Evolutionary conservation across 2,888 invertebrate species (phyloP), one percentile per base, ranked within the genome.

Genomic region (Himalopsyche japonica): DNA sequence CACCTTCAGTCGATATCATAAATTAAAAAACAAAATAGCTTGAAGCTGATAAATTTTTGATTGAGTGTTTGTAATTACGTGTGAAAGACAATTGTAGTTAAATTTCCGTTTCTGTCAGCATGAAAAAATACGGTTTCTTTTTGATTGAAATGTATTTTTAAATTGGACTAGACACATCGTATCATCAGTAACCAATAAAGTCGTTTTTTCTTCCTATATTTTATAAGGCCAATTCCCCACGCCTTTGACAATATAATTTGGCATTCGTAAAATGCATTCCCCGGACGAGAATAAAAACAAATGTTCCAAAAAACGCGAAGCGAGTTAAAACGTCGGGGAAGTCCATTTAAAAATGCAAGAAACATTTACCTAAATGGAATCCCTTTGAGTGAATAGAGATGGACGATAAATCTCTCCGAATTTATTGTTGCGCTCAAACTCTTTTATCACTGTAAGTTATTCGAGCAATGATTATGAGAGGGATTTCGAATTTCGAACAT

Each of bases 331-430:
- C 70, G 70, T 12, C 70, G 70, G 70, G 70, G 70, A 70, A 70
- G 70, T 70, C 70, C 70, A 27, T 27, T 70, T 27, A 70, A 57
- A 70, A 70, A 70, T 70, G 70, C 70, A 70, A 24, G 70, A 70
- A 70, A 70, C 70, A 70, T 70, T 70, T 70, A 70, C 70, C 27
- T 70, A 70, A 70, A 70, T 30, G 70, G 70, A 70, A 70, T 80
- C 18, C 80, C 57, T 43, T 79, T 43, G 57, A 79, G 57, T 37
- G 82, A 37, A 82, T 82, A 82, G 34, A 79, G 82, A 82, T 77
- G 76, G 78, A 76, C 82, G 80, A 83, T 85, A 85, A 85, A 85
- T 85, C 85, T 83, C 80, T 15, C 43, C 64, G 78, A 79, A 83
- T 85, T 85, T 85, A 85, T 85, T 81, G 70, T 80, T 80, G 27